A percentile compares a stretch with the other conserved stretches of the same genome.
Evolutionary conservation across 2,113 vertebrate genomes (phyloP).

Genomic region (Abramis brama): DNA sequence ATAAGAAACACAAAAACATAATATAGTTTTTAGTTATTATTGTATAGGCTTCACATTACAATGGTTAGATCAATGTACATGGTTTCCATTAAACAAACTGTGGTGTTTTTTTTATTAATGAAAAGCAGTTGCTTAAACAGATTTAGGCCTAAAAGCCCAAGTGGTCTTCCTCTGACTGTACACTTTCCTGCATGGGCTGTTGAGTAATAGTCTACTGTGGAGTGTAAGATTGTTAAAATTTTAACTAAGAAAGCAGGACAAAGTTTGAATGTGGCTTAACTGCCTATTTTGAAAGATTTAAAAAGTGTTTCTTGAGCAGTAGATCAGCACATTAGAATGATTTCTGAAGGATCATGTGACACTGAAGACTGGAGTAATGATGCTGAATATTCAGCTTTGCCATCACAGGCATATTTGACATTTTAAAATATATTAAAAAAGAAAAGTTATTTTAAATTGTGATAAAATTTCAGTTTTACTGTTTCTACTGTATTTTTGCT

Average conservation of each 20-base stretch:
- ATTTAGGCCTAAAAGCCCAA: not conserved
- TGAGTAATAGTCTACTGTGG: not conserved
- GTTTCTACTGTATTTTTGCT: not conserved
- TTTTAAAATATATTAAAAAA: not conserved
- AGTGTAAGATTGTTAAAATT: not conserved
- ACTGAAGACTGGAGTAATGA: not conserved
- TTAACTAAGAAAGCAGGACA: not conserved
- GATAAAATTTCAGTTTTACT: not conserved
- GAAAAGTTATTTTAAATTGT: not conserved
- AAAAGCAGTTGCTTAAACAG: not conserved
- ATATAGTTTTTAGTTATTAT: not conserved
- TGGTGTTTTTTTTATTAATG: not conserved
- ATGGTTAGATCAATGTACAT: not conserved
- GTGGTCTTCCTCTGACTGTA: not conserved
- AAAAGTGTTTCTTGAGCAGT: not conserved
- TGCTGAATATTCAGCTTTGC: not conserved
- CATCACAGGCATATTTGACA: not conserved
- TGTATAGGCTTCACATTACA: not conserved
- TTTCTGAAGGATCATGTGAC: not conserved
- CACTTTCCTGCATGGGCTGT: not conserved
- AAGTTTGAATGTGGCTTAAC: not conserved
- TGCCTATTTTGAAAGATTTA: not conserved
- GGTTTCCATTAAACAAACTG: not conserved
- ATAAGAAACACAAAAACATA: not conserved
- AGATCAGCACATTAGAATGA: not conserved